Evolutionary conservation across 2,797 vertebrate genomes (phyloP).

Genomic region (Rhynchonycteris naso): DNA sequence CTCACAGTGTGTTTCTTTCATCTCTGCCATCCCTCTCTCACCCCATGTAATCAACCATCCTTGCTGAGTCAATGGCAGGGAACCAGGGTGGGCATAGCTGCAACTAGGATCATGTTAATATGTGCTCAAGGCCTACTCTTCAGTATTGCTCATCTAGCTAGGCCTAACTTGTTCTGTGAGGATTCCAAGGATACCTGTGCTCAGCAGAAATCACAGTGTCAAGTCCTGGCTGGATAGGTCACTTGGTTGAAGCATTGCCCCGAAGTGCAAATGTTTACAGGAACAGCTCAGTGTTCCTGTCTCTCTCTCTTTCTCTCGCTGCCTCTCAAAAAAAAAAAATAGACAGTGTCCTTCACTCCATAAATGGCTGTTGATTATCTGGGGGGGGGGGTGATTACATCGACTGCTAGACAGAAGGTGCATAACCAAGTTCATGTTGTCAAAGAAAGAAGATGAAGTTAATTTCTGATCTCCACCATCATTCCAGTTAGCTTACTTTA

Average conservation of each 20-base stretch:
- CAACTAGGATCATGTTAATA: neutral
- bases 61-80: constrained; percentile 41
- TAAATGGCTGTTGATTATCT: neutral
- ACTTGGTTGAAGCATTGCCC: no score
- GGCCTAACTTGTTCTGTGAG: neutral
- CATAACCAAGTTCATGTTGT: neutral
- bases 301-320: no score
- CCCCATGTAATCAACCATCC: neutral
- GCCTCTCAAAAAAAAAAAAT: no score
- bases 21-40: constrained; percentile 22
- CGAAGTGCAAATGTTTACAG: no score
- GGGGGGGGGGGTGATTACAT: neutral
- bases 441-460: neutral
- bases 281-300: no score
- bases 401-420: neutral
- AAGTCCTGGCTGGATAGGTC: no score
- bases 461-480: constrained; percentile 38
- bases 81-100: neutral
- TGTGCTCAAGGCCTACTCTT: neutral
- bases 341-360: neutral
- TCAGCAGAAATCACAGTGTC: neutral
- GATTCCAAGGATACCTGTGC: neutral
- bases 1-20: constrained; percentile 69
- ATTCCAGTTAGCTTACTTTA: constrained; percentile 28
- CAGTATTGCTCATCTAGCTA: neutral